A percentile compares a stretch with the other conserved stretches of the same genome.
These are phyloP conservation scores for Sarcophaga subvicina DNA, from an alignment of 2,888 invertebrate species.

Conservation along the genomic window DNA sequence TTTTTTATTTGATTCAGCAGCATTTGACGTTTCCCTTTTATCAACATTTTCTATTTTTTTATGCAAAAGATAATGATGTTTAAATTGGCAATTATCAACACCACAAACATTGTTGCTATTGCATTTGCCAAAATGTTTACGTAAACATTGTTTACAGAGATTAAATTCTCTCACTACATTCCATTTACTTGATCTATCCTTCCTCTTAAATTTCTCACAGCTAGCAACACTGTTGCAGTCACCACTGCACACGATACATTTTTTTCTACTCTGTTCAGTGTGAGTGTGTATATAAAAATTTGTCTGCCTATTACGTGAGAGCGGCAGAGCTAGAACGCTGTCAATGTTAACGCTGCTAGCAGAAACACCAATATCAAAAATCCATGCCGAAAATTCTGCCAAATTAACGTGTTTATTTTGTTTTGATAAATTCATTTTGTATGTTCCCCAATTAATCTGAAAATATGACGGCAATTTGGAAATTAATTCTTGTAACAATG, in stretches of 20 bases:
- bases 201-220: constrained; percentile 25
- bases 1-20: background rate
- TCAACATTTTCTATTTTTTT: background rate
- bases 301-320: too few relatives aligned
- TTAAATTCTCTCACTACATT: constrained; percentile 36
- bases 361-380: too few relatives aligned
- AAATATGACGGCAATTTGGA: too few relatives aligned
- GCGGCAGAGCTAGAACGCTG: too few relatives aligned
- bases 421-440: too few relatives aligned
- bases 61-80: constrained; percentile 31
- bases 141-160: constrained; percentile 33
- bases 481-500: too few relatives aligned
- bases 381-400: too few relatives aligned
- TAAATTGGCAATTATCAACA: constrained; percentile 26
- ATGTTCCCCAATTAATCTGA: too few relatives aligned
- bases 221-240: constrained; percentile 16
- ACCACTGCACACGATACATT: constrained; percentile 12
- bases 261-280: background rate
- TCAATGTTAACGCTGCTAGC: too few relatives aligned
- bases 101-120: constrained; percentile 4
- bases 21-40: background rate
- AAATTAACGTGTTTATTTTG: too few relatives aligned
- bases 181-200: constrained; percentile 23
- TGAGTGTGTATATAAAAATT: background rate
- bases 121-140: constrained; percentile 10